Evolutionary conservation across 2,113 vertebrate genomes (phyloP).

Genomic region (Ahaetulla prasina): DNA sequence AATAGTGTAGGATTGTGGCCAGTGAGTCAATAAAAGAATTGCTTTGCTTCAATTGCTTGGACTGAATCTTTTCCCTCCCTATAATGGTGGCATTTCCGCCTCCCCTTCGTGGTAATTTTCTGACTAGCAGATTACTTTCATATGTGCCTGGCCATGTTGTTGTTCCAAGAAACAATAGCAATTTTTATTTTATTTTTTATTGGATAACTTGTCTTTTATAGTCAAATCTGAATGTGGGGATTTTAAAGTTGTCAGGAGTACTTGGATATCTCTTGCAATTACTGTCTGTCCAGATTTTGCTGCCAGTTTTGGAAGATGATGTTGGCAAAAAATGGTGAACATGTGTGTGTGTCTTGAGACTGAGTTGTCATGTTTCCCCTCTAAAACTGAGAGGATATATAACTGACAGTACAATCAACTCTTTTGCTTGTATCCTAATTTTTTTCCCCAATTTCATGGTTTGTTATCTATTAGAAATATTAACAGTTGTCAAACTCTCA

Average conservation of each 20-base stretch:
- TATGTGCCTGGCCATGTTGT: background rate
- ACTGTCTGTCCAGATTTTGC: background rate
- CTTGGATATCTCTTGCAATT: background rate
- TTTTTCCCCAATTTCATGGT: background rate
- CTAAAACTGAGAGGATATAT: background rate
- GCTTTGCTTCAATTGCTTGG: background rate
- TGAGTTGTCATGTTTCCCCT: background rate
- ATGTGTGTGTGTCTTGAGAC: background rate
- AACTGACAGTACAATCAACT: background rate
- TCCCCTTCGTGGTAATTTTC: conserved; percentile 13
- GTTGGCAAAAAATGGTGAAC: background rate
- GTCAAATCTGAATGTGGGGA: background rate
- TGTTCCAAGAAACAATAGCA: background rate
- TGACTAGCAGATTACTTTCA: conserved; percentile 17
- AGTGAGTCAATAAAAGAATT: background rate
- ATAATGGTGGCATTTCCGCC: background rate
- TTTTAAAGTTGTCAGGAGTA: conserved; percentile 15
- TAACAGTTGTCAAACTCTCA: background rate
- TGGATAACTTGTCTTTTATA: conserved; percentile 8
- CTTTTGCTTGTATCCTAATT: background rate
- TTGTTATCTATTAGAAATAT: background rate
- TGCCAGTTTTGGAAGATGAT: conserved; percentile 21
- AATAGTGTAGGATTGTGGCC: background rate
- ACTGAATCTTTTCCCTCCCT: background rate
- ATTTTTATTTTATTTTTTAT: conserved; percentile 16